Evolutionary conservation across 2,888 invertebrate species (phyloP).

Genomic region (Monochamus alternatus): DNA sequence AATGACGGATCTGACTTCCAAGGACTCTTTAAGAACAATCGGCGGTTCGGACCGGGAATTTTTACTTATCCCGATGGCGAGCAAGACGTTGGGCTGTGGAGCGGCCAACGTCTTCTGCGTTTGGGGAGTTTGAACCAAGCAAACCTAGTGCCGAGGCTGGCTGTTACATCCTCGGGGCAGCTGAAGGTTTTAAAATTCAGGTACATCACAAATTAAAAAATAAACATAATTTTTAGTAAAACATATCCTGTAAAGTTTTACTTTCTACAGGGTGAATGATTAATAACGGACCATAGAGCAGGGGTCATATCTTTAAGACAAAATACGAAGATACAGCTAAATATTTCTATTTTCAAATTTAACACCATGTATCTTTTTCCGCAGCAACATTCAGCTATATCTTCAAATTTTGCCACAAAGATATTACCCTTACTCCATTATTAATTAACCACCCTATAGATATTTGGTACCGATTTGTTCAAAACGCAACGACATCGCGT

Average conservation of each 20-base stretch:
- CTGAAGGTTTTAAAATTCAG: constrained; percentile 62
- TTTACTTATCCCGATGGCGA: constrained; percentile 68
- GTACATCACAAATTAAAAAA: constrained; percentile 1
- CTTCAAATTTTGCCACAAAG: too few species aligned
- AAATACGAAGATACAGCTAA: too few species aligned
- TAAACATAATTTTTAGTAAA: too few species aligned
- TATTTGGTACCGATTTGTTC: constrained; percentile 61
- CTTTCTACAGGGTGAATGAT: too few species aligned
- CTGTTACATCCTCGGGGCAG: constrained; percentile 58
- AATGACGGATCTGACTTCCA: constrained; percentile 70
- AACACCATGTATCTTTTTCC: too few species aligned
- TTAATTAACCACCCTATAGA: constrained; percentile 8
- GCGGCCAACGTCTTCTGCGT: constrained; percentile 70
- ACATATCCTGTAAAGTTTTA: too few species aligned
- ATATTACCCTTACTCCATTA: too few species aligned
- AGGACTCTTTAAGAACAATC: constrained; percentile 73
- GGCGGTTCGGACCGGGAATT: constrained; percentile 76
- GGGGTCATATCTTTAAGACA: too few species aligned
- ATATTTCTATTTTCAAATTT: too few species aligned
- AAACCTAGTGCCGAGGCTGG: constrained; percentile 61
- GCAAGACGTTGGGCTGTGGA: constrained; percentile 76
- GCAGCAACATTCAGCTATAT: too few species aligned
- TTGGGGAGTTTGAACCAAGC: constrained; percentile 61
- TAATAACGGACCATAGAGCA: too few species aligned
- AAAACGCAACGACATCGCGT: constrained; percentile 48